Conservation (phyloP, 37 sponge, comb jelly and placozoan species). For the Beroe forskalii region DNA sequence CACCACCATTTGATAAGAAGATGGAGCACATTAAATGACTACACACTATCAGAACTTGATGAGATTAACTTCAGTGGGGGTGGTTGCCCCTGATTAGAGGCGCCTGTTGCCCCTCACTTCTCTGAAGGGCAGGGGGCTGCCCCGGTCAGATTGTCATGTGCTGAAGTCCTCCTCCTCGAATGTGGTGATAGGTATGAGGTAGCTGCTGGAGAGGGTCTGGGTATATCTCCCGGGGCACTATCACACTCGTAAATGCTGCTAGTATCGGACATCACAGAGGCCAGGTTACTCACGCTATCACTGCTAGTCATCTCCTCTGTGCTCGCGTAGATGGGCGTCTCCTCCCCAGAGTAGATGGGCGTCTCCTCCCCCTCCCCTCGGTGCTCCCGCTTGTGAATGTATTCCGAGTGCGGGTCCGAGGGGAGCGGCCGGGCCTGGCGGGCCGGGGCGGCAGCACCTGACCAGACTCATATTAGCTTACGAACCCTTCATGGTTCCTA, state of each 20-base stretch:
- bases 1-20: no score
- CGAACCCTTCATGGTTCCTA: no score
- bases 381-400: conserved; percentile 20
- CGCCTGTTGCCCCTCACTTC: no score
- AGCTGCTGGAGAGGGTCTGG: conserved; percentile 9
- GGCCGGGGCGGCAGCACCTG: no score
- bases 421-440: no score
- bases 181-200: conserved; percentile 50
- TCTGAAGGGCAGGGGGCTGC: no score
- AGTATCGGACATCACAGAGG: background rate
- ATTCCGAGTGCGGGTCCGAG: no score
- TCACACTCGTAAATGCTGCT: conserved; percentile 48
- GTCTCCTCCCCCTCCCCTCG: background rate
- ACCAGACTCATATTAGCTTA: no score
- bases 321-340: background rate
- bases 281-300: conserved; percentile 33
- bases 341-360: background rate
- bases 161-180: background rate
- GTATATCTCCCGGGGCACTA: conserved; percentile 19
- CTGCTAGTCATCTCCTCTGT: conserved; percentile 1
- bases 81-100: no score
- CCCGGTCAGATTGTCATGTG: background rate
- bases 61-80: no score
- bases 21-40: no score
- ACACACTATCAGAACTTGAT: no score